phyloP scores from a whole-genome alignment of 1,140 invertebrate species.

The Brachionus rubens region DNA sequence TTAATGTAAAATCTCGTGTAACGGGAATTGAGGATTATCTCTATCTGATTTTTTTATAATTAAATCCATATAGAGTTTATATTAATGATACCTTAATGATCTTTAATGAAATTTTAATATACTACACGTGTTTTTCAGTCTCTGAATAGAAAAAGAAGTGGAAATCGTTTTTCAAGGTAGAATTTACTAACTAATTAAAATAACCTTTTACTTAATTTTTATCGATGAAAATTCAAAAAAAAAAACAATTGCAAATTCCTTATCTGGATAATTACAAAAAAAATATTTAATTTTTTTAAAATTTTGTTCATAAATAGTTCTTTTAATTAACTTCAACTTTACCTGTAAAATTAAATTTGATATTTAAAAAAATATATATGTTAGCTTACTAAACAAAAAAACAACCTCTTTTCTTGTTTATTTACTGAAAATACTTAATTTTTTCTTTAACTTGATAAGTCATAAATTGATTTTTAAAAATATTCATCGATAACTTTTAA shows the following conservation, averaged over 20 bases:
- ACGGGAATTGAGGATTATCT: neutral
- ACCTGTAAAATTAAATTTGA: slow-evolving; percentile 28
- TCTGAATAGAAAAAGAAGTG: too few relatives aligned
- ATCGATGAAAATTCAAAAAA: neutral
- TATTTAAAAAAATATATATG: neutral
- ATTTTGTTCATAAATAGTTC: neutral
- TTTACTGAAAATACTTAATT: neutral
- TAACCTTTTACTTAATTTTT: slow-evolving; percentile 1
- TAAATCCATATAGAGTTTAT: neutral
- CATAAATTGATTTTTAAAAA: too few relatives aligned
- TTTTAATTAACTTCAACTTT: slow-evolving; percentile 35
- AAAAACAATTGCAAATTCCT: too few relatives aligned
- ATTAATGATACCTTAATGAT: slow-evolving; percentile 35
- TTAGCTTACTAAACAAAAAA: neutral
- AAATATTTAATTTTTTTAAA: too few relatives aligned
- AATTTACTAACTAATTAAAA: neutral
- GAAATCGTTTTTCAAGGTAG: neutral
- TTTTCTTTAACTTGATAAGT: too few relatives aligned
- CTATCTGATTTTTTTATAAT: slow-evolving; percentile 17
- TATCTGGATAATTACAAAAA: slow-evolving; percentile 7
- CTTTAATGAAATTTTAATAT: neutral
- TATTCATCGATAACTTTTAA: too few relatives aligned
- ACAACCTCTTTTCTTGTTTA: neutral
- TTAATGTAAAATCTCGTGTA: neutral
- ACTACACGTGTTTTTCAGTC: neutral